These are phyloP conservation scores for Gandaritis pyraliata DNA, from an alignment of 2,888 invertebrate species.

Conservation along the genomic window DNA sequence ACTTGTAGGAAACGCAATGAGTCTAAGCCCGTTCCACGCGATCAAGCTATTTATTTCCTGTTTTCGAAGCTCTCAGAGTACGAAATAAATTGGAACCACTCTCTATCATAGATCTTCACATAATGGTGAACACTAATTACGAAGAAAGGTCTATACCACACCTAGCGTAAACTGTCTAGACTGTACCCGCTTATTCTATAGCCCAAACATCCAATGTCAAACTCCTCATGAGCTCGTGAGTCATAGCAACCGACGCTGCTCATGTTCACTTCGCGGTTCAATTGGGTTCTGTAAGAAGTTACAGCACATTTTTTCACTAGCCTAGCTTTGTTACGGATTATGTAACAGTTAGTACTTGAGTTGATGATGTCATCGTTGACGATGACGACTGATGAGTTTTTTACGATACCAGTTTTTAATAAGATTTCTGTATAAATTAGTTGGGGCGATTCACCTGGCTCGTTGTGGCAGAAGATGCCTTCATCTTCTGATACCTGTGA, in stretches of 20 bases:
- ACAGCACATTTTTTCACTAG: slow-evolving; percentile 48
- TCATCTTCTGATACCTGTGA: too few species aligned
- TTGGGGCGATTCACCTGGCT: slow-evolving; percentile 22
- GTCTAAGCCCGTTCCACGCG: too few species aligned
- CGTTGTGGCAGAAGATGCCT: too few species aligned
- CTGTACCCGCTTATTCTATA: slow-evolving; percentile 37
- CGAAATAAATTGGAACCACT: too few species aligned
- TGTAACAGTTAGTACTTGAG: slow-evolving; percentile 18
- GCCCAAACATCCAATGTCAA: slow-evolving; percentile 53
- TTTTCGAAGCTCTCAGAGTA: too few species aligned
- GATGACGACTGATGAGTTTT: slow-evolving; percentile 38
- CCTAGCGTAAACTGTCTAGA: too few species aligned
- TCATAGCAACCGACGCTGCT: slow-evolving; percentile 42
- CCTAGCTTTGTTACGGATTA: slow-evolving; percentile 15
- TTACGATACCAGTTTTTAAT: slow-evolving; percentile 29
- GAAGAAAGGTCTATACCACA: too few species aligned
- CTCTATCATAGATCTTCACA: too few species aligned
- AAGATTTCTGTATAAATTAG: slow-evolving; percentile 9
- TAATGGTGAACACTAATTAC: too few species aligned
- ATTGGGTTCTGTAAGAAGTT: slow-evolving; percentile 53
- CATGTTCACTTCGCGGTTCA: slow-evolving; percentile 48
- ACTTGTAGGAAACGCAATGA: too few species aligned
- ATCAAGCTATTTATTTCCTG: too few species aligned
- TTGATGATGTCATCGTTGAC: slow-evolving; percentile 65
- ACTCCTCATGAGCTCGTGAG: slow-evolving; percentile 46